These are phyloP conservation scores for Oscheius sp. DNA, from an alignment of 2,888 invertebrate species.

Conservation along the genomic window DNA sequence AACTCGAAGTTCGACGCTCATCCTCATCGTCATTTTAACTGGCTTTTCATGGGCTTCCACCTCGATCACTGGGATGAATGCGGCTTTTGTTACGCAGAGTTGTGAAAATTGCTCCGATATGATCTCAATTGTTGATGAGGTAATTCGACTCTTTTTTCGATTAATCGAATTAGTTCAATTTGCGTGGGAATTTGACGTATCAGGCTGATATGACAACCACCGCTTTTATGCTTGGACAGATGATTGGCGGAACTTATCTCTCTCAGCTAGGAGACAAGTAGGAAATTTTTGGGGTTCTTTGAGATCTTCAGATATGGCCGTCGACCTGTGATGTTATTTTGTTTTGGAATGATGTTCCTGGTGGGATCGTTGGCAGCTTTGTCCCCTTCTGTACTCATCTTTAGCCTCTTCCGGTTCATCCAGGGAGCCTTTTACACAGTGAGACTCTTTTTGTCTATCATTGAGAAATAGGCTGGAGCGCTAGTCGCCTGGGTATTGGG, in stretches of 20 bases:
- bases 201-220: slow-evolving; percentile 29
- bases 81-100: slow-evolving; percentile 26
- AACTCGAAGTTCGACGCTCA: neutral
- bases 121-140: slow-evolving; percentile 20
- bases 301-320: slow-evolving; percentile 46
- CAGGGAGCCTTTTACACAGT: slow-evolving; percentile 82
- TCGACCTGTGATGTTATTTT: slow-evolving; percentile 49
- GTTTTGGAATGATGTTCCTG: slow-evolving; percentile 66
- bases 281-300: neutral
- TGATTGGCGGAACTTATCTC: slow-evolving; percentile 29
- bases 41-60: slow-evolving; percentile 21
- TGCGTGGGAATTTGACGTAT: slow-evolving; percentile 20
- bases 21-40: neutral
- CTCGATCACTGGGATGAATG: slow-evolving; percentile 25
- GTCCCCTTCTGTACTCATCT: slow-evolving; percentile 79
- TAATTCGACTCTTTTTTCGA: neutral
- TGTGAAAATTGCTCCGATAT: slow-evolving; percentile 18
- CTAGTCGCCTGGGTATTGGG: slow-evolving; percentile 60
- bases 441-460: neutral
- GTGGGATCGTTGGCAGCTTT: slow-evolving; percentile 79
- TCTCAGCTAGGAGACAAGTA: slow-evolving; percentile 28
- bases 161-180: slow-evolving; percentile 23
- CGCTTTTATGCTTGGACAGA: slow-evolving; percentile 34
- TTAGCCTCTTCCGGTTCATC: slow-evolving; percentile 77
- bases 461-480: slow-evolving; percentile 36